Evolutionary conservation across 2,797 vertebrate genomes (phyloP), one percentile per base, ranked within the genome.

Genomic region (Betta splendens): DNA sequence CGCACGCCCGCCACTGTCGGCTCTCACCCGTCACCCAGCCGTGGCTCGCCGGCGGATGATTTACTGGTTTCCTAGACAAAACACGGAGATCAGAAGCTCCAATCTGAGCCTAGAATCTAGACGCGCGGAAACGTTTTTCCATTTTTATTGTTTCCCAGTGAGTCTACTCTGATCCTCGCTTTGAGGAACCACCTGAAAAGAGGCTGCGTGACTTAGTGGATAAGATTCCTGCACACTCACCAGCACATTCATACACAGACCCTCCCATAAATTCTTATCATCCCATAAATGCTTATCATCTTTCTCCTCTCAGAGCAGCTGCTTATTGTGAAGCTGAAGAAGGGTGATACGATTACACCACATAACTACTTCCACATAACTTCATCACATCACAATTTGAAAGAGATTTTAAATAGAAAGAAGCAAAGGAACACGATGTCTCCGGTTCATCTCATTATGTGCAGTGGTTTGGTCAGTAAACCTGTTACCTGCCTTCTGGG

Each of bases 21-120:
- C 17, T 45, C 32, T 69, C 33, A 20, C 44, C 60, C 48, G 61
- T 49, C 71, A 45, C 2, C 11, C 35, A 57, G 40, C 67, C 62
- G 5, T 1, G 7, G 20, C 43, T 37, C 39, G 50, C 66, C 64
- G 52, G 54, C 42, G 67, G 59, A 60, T 11, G n/a, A 48, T 67
- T 57, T 49, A 59, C 64, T 65, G 64, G 69, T 67, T 58, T 60
- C 57, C 55, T 3, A 84, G 80, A 75, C 81, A 56, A 73, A 85
- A 84, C 72, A 75, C 5, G 22, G 11, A 45, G 29, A 33, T 53
- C 17, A 11, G 21, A 12, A 40, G 4, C 3, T 3, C 39, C 45
- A 18, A 63, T 72, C 75, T 52, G 9, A 18, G 17, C 10, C 13
- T 8, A 2, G 28, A 40, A 51, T 57, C 40, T 31, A 31, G 28